A percentile compares a stretch with the other conserved stretches of the same genome.
Conservation (phyloP, 2,113 vertebrate genomes). For the Cyphomyrus discorhynchus region DNA sequence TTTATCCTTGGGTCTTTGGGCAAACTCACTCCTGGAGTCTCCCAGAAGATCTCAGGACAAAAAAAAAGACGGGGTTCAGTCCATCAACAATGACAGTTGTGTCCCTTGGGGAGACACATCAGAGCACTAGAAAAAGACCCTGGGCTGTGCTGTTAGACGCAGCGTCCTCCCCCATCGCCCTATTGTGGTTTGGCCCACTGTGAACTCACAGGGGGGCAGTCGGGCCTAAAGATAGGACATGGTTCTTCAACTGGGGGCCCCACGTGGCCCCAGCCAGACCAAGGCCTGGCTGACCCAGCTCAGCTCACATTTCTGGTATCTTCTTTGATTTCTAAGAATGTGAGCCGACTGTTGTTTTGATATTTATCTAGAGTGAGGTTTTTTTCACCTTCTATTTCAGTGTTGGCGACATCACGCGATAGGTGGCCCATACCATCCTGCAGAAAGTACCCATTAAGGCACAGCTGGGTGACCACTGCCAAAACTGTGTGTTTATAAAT, state of each 20-base stretch:
- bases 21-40: background rate
- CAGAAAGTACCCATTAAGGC: background rate
- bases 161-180: background rate
- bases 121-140: background rate
- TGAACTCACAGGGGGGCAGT: background rate
- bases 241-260: background rate
- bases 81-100: background rate
- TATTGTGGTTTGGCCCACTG: background rate
- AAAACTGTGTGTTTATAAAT: background rate
- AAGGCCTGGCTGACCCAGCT: background rate
- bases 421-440: background rate
- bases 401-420: background rate
- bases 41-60: background rate
- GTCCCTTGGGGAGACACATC: background rate
- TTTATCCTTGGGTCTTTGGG: background rate
- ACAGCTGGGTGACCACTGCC: background rate
- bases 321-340: slow-evolving; percentile 59
- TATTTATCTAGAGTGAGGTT: slow-evolving; percentile 13
- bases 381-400: slow-evolving; percentile 3
- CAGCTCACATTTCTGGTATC: slow-evolving; percentile 32
- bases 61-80: background rate
- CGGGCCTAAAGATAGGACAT: background rate
- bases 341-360: slow-evolving; percentile 42
- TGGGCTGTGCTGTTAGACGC: background rate
- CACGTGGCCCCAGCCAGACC: background rate